A percentile compares a stretch with the other conserved stretches of the same genome.
Conservation (phyloP, 2,113 vertebrate genomes). For the Lamprologus tigripictilis region DNA sequence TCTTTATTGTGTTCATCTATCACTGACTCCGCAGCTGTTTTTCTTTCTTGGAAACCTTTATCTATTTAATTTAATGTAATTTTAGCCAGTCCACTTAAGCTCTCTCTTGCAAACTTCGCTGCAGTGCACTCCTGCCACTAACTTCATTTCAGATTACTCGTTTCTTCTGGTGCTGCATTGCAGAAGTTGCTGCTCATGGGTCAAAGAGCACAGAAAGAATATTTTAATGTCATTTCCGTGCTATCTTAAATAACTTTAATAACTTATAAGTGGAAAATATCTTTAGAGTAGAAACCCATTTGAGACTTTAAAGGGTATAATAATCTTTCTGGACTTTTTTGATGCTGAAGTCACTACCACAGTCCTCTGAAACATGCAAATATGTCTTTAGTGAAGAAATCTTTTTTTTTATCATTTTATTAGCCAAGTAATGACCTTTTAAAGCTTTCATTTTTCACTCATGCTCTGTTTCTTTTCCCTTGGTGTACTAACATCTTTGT, state of each 20-base stretch:
- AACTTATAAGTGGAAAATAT: not conserved
- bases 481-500: not conserved
- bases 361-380: not conserved
- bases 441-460: not conserved
- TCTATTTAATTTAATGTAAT: not conserved
- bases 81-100: not conserved
- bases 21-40: not conserved
- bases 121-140: not conserved
- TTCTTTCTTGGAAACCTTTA: not conserved
- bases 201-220: not conserved
- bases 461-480: fast-evolving
- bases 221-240: not conserved
- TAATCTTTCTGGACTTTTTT: not conserved
- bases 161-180: not conserved
- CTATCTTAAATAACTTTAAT: not conserved
- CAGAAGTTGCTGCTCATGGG: not conserved
- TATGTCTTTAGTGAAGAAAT: not conserved
- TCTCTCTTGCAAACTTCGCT: not conserved
- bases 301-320: not conserved
- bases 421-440: fast-evolving
- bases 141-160: not conserved
- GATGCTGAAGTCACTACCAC: not conserved
- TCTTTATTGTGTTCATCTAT: not conserved
- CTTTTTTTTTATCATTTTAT: not conserved
- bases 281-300: not conserved